Evolutionary conservation across 2,113 vertebrate genomes (phyloP), one percentile per base, ranked within the genome.

Genomic region (Vulpes ferrilata): DNA sequence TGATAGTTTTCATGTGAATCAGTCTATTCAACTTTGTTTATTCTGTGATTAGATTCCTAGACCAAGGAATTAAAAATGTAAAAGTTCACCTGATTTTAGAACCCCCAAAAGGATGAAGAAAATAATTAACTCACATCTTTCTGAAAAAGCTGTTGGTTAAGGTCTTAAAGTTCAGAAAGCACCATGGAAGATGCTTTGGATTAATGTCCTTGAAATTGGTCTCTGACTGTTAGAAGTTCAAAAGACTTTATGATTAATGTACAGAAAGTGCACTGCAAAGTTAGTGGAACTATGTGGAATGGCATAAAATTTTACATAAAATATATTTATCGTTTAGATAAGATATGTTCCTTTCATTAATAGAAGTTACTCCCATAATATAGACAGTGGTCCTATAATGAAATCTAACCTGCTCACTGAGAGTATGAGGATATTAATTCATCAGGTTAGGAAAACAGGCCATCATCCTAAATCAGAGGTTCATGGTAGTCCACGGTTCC

Each of bases 241-340:
- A 51, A 67, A 17, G 8, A 78, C 83, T 80, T 94, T 96, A 59
- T 55, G 59, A 53, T 93, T 90, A 38, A 43, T 32, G 19, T 65
- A 67, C 74, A 83, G 92, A 73, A 96, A 83, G 20, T 59, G 0
- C 2, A 27, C 19, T 62, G 19, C 43, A 78, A 88, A 83, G 62
- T 78, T 92, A 73, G 71, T 88, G 64, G 69, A 84, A 23, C 60
- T 25, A 62, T 53, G 2, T 38, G 51, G 71, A 96, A 88, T 82
- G 64, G 4, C 11, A 80, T 38, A 51, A 90, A 48, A 60, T 90
- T 95, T 96, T 51, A 85, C 17, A 73, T 81, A 85, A 83, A 94
- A 92, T 64, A 59, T 7, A 80, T 53, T 76, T 83, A 55, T 53
- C 80, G 80, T 88, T 90, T 27, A 60, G 81, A 25, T 84, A 93